Base-by-base conservation (phyloP, 2,797 vertebrate genomes). In the Melanotaenia pygmaea region DNA sequence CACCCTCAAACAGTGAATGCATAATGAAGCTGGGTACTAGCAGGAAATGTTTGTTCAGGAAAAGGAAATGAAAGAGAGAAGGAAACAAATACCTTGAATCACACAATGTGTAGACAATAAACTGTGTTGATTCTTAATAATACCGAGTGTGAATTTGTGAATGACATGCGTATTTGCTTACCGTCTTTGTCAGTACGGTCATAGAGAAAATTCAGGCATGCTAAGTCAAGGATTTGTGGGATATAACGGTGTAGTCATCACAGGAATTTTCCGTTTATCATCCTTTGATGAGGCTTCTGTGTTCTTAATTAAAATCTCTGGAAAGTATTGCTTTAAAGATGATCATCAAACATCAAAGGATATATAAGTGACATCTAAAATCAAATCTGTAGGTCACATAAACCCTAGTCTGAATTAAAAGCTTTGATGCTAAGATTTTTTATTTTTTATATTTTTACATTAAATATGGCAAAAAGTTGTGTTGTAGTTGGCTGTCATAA, bases 41-140 rank as follows among this genome's bases (percentile, higher is more conserved):
- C 28, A 76, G 54, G 60, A 68, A 53, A 68, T 73, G 53, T 64
- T 83, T 75, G 37, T 73, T 84, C 37, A 28, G 11, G 63, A 43
- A 51, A 30, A 7, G 62, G 18, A 26, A 60, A 26, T 24, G 43
- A 62, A 75, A 66, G 38, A 83, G 30, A 76, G 9, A 50, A 14
- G 0, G 24, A 59, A 62, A 45, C 43, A 74, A 64, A 72, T 20
- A 35, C 26, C 8, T 24, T 54, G 22, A 64, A 63, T 26, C 38
- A 67, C 9, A 13, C 47, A 61, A 43, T 6, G 6, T 58, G n/a
- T n/a, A 14, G 38, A 47, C 67, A 22, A 35, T 5, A 13, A 57
- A 28, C 13, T 28, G 9, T 40, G 22, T 32, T 12, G 18, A 40
- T 34, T 40, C 9, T 20, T 22, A 3, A 20, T 9, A 7, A 51